Conservation (phyloP, 2,113 vertebrate genomes). For the Lichenostomus cassidix region DNA sequence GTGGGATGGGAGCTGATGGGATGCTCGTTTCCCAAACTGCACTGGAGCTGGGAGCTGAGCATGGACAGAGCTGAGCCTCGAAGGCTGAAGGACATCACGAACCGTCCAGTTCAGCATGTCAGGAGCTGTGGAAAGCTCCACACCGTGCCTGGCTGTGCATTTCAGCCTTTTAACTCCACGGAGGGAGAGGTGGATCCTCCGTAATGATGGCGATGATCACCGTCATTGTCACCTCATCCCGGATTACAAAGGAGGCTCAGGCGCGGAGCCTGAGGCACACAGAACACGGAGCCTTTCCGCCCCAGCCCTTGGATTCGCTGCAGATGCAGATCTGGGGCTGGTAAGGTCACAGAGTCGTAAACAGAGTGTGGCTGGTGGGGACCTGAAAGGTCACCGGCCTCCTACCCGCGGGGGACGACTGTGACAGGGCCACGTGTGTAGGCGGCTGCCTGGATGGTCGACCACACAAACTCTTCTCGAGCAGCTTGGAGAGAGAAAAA, state of each 20-base stretch:
- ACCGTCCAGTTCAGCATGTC: accelerated
- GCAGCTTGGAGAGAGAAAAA: background rate
- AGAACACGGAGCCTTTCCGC: accelerated
- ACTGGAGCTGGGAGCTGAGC: background rate
- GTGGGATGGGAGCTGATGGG: background rate
- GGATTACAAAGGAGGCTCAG: background rate
- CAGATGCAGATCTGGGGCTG: constrained; percentile 21
- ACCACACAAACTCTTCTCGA: background rate
- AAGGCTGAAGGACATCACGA: accelerated
- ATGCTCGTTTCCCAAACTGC: background rate
- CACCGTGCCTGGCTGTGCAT: accelerated
- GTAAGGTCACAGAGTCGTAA: background rate
- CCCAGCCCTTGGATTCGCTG: background rate
- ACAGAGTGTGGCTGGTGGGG: constrained; percentile 27
- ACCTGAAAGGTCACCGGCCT: constrained; percentile 37
- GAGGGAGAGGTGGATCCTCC: background rate
- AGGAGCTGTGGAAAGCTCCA: background rate
- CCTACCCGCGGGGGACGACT: background rate
- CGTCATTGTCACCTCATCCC: background rate
- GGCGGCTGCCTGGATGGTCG: background rate
- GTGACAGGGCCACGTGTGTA: background rate
- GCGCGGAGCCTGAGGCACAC: accelerated
- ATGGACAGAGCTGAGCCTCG: accelerated
- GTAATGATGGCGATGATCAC: background rate
- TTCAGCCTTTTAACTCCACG: background rate